phyloP scores from a whole-genome alignment of 2,113 vertebrate genomes.

The Hemichromis elongatus region DNA sequence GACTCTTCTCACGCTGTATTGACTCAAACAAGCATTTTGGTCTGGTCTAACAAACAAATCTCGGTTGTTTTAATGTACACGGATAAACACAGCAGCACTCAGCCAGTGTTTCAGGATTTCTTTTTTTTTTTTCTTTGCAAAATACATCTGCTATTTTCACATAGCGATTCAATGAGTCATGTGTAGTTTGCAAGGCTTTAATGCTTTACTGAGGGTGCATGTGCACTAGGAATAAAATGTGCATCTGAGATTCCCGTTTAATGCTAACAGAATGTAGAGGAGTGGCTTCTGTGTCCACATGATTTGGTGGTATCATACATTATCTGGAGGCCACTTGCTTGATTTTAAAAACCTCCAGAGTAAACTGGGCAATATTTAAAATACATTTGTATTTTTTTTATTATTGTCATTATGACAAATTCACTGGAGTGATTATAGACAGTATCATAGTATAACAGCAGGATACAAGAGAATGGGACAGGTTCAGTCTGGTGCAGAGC shows the following conservation, averaged over 20 bases:
- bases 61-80: neutral
- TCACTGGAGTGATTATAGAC: neutral
- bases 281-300: neutral
- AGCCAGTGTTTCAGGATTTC: slow-evolving; percentile 12
- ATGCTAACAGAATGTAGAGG: neutral
- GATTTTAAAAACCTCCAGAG: neutral
- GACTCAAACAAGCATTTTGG: neutral
- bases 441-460: neutral
- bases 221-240: neutral
- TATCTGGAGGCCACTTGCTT: neutral
- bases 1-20: neutral
- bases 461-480: neutral
- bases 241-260: neutral
- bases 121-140: neutral
- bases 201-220: neutral
- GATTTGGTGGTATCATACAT: neutral
- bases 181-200: neutral
- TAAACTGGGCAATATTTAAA: neutral
- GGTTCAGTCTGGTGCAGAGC: neutral
- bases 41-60: neutral
- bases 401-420: neutral
- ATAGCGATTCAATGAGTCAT: neutral
- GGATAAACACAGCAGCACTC: slow-evolving; percentile 15
- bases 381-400: neutral
- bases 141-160: neutral